Evolutionary conservation across 2,797 vertebrate species (phyloP).

Genomic region (Acipenser ruthenus): DNA sequence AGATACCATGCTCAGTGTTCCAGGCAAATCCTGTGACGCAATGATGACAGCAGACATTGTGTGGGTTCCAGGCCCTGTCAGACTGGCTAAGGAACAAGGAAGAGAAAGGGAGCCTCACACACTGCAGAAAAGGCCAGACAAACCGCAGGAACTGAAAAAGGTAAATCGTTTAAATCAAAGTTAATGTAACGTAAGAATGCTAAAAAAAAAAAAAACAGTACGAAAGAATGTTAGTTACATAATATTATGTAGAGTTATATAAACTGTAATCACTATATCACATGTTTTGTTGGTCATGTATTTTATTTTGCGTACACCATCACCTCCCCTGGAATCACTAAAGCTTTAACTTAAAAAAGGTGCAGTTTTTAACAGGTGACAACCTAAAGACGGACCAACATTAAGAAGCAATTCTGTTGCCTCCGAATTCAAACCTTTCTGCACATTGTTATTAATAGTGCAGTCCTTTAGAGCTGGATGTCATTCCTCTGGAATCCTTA

Average conservation of each 20-base stretch:
- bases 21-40: slow-evolving; percentile 4
- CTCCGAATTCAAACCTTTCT: too few species aligned
- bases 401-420: too few species aligned
- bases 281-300: too few species aligned
- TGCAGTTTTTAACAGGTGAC: too few species aligned
- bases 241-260: background rate
- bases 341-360: too few species aligned
- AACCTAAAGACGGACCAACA: too few species aligned
- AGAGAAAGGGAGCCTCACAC: background rate
- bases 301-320: too few species aligned
- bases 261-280: too few species aligned
- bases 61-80: background rate
- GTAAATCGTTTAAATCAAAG: slow-evolving; percentile 6
- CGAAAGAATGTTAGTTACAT: background rate
- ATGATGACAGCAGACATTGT: background rate
- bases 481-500: too few species aligned
- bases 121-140: background rate
- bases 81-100: background rate
- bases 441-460: too few species aligned
- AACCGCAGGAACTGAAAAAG: background rate
- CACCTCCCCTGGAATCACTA: too few species aligned
- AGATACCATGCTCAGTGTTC: background rate
- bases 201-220: background rate
- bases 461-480: too few species aligned
- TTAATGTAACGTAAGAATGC: background rate